Evolutionary conservation across 2,888 invertebrate species (phyloP), one percentile per base, ranked within the genome.

Genomic region (Hydrotaea cyrtoneurina): DNA sequence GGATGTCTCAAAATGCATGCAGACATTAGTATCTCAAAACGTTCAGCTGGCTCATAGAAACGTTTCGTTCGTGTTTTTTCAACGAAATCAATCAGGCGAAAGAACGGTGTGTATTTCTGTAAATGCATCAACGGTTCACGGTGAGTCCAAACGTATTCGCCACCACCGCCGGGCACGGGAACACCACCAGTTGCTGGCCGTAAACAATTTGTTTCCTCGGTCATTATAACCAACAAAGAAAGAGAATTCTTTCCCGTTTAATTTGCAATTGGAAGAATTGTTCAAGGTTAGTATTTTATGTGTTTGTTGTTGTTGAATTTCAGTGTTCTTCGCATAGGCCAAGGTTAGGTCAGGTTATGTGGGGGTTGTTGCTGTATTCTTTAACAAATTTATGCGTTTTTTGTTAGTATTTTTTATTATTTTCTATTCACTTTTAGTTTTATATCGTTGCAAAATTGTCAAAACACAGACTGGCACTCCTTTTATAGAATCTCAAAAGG

Each of bases 51-150:
- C 78, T 90, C 91, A 64, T 90, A 91, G 59, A 90, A 90, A 2
- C 91, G 89, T 83, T 91, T 90, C 8, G 89, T 90, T 23, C 91
- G 90, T 0, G 90, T 91, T 86, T 90, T 91, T 53, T 90, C 90
- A 80, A 90, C 90, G 77, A 90, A 90, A 83, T 90, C 90, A 75
- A 91, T 91, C 0, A 90, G 84, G 57, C 89, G 78, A 31, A 90
- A 88, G 5, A 91, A 83, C 0, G 91, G 90, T 5, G 90, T 90
- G 77, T 90, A 90, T 78, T 90, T 91, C 75, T 90, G 90, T 21
- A 91, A 83, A 85, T 90, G 91, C 90, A 90, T 90, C 2, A 90
- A 19, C 0, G 89, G 86, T 76, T 91, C 90, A 21, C 90, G 87
- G 69, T 90, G 89, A 0, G 90, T 89, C 90, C 90, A 90, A 0